Percentiles rank a stretch among this genome's conserved stretches.
These are phyloP conservation scores for Syngnathoides biaculeatus DNA, from an alignment of 2,113 vertebrate species.

Conservation along the genomic window DNA sequence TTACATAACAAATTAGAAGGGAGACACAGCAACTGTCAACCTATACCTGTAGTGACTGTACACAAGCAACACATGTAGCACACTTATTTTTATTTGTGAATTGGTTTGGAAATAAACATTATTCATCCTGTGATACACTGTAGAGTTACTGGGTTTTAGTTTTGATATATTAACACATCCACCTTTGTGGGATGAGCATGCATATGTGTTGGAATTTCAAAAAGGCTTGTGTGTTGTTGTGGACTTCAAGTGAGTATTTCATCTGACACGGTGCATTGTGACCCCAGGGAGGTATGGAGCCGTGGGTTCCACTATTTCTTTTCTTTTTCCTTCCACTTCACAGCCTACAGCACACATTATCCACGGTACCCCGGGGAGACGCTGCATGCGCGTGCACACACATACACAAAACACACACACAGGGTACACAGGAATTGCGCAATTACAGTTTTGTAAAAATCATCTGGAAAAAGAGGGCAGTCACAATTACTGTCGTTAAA, in stretches of 20 bases:
- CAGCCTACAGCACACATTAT: constrained; percentile 61
- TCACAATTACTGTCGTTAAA: background rate
- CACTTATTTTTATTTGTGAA: background rate
- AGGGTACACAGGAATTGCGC: constrained; percentile 15
- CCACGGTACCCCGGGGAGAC: constrained; percentile 45
- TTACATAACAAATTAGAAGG: constrained; percentile 37
- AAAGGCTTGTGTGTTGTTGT: constrained; percentile 4
- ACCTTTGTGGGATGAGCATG: background rate
- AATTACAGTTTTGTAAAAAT: constrained; percentile 2
- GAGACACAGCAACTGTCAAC: background rate
- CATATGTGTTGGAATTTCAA: background rate
- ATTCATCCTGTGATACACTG: background rate
- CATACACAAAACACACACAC: constrained; percentile 7
- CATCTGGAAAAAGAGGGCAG: background rate
- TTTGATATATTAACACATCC: background rate
- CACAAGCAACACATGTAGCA: background rate
- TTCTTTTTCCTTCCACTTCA: constrained; percentile 61
- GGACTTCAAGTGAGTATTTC: background rate
- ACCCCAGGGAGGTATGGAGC: constrained; percentile 39
- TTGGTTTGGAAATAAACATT: background rate
- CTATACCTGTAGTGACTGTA: constrained; percentile 26
- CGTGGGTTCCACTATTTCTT: constrained; percentile 47
- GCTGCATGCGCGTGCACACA: background rate
- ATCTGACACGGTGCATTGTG: constrained; percentile 13
- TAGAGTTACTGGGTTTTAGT: background rate